Evolutionary conservation across 2,888 invertebrate species (phyloP), one percentile per base, ranked within the genome.

Genomic region (Coleophora deauratella): DNA sequence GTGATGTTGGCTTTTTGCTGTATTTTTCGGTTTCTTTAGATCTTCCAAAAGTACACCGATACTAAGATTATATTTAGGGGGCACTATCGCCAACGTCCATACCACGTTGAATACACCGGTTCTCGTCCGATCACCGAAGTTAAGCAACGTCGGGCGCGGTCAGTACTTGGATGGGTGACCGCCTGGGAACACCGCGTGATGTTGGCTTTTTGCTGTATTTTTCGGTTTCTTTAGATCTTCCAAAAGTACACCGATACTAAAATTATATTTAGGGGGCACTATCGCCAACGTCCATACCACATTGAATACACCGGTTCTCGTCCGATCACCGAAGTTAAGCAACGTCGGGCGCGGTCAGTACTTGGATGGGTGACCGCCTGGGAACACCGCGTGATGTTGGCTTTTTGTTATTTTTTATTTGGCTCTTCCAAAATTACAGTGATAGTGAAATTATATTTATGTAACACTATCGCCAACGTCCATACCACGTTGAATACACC

Each of bases 101-200:
- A 69, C 66, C 61, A 68, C 58, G 64, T 62, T 66, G 63, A 67
- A 66, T 42, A 59, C 65, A 62, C 62, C 64, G 64, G 76, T 77
- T 77, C 76, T 77, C 76, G 76, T 75, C 75, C 72, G 76, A 76
- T 75, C 76, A 77, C 76, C 74, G 74, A 76, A 78, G 74, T 76
- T 69, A 77, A 76, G 64, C 66, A 66, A 64, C 67, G 56, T 66
- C 63, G 66, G 66, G 65, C 68, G 67, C 59, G 66, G 60, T 68
- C 62, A 70, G 70, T 73, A 71, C 68, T 69, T 71, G 67, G 69
- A 72, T 72, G 59, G 59, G 61, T 62, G 64, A 66, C 64, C 66
- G 64, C 66, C 59, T 63, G 60, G 54, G 54, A 60, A 56, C 51
- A 55, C 61, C 51, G 45, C 59, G 66, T 66, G 62, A 54, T 58